A percentile compares a stretch with the other conserved stretches of the same genome.
Evolutionary conservation across 2,888 invertebrate genomes (phyloP).

Genomic region (Melinaea marsaeus): DNA sequence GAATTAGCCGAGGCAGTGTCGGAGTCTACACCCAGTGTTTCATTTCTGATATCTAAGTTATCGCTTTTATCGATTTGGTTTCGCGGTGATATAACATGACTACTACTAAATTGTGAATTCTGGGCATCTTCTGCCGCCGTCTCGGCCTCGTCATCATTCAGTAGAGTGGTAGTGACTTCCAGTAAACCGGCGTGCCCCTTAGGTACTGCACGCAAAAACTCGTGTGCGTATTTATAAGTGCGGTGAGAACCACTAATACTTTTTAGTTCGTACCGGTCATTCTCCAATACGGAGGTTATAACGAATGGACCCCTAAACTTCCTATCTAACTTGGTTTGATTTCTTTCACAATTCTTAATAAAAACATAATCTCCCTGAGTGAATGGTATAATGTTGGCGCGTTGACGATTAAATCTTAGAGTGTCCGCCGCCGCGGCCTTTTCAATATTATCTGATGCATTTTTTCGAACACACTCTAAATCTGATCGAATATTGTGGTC

Average conservation of each 20-base stretch:
- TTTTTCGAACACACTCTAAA: constrained; percentile 9
- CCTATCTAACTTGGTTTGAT: constrained; percentile 30
- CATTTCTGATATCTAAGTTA: too few relatives aligned
- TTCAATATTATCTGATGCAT: constrained; percentile 12
- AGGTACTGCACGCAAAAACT: constrained; percentile 30
- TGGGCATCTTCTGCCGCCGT: too few relatives aligned
- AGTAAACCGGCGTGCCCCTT: constrained; percentile 8
- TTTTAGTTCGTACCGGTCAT: constrained; percentile 28
- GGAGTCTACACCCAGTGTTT: not conserved
- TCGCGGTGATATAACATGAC: too few relatives aligned
- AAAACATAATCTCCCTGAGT: constrained; percentile 20
- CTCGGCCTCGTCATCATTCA: too few relatives aligned
- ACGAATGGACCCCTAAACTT: constrained; percentile 29
- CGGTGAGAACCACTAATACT: constrained; percentile 22
- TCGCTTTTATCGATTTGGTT: too few relatives aligned
- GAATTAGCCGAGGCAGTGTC: not conserved
- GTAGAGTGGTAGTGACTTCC: not conserved
- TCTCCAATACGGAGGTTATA: constrained; percentile 17
- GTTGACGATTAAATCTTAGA: constrained; percentile 13
- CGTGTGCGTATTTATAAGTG: constrained; percentile 29
- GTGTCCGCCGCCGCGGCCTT: constrained; percentile 11
- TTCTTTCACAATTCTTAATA: constrained; percentile 30
- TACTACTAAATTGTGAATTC: too few relatives aligned
- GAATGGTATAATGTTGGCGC: too few relatives aligned
- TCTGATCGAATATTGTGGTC: not conserved